phyloP scores from a whole-genome alignment of 2,888 invertebrate genomes.

The Mythimna vitellina region DNA sequence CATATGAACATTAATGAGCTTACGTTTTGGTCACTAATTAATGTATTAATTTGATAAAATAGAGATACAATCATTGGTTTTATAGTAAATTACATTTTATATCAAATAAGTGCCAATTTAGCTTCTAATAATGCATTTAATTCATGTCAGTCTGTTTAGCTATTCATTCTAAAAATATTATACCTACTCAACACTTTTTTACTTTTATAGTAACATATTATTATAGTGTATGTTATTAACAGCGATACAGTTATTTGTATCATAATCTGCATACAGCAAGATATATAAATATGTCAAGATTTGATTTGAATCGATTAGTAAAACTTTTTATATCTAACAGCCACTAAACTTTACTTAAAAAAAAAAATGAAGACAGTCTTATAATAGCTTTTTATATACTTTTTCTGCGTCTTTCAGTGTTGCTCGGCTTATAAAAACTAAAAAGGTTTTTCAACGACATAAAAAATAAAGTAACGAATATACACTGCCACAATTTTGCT shows the following conservation, averaged over 20 bases:
- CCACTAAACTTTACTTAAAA: too few species aligned
- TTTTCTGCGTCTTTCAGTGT: conserved; percentile 13
- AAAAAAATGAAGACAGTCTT: too few species aligned
- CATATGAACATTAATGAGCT: conserved; percentile 9
- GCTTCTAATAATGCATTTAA: conserved; percentile 72
- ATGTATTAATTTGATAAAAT: conserved; percentile 34
- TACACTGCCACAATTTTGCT: conserved; percentile 76
- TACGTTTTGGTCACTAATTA: conserved; percentile 26
- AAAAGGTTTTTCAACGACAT: conserved; percentile 37
- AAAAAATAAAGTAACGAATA: conserved; percentile 53
- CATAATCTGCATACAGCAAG: neutral
- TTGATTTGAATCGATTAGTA: neutral
- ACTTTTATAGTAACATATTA: conserved; percentile 8
- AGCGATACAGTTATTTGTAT: conserved; percentile 21
- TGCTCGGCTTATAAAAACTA: conserved; percentile 25
- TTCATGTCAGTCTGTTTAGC: conserved; percentile 35
- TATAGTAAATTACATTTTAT: conserved; percentile 23
- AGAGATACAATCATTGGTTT: conserved; percentile 24
- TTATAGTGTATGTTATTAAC: neutral
- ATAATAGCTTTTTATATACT: neutral
- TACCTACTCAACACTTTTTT: conserved; percentile 18
- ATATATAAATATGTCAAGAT: neutral
- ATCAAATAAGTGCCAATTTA: conserved; percentile 67
- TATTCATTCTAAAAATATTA: conserved; percentile 20
- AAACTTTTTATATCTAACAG: neutral